These are phyloP conservation scores for Periophthalmodon schlosseri DNA, from an alignment of 2,113 vertebrate species.

Conservation along the genomic window DNA sequence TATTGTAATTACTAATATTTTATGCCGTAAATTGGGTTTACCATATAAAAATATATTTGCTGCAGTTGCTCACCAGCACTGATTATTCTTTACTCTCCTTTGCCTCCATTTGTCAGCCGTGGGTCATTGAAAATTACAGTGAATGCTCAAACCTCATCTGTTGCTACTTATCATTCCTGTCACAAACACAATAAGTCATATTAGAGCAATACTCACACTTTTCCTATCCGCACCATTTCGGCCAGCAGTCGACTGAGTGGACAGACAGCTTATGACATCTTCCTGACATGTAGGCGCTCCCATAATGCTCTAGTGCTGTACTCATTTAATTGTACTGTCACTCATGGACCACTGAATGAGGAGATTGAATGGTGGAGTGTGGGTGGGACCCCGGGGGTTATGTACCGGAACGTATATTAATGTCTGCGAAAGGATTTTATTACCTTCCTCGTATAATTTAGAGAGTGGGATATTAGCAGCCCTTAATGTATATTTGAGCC, in stretches of 20 bases:
- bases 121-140: slow-evolving; percentile 38
- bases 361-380: slow-evolving; percentile 18
- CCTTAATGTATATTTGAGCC: slow-evolving; percentile 29
- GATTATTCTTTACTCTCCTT: slow-evolving; percentile 13
- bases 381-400: slow-evolving; percentile 16
- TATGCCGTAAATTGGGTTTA: neutral
- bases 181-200: slow-evolving; percentile 29
- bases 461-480: slow-evolving; percentile 1
- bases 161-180: slow-evolving; percentile 48
- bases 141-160: slow-evolving; percentile 39
- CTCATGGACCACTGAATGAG: slow-evolving; percentile 39
- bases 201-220: neutral
- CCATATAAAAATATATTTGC: neutral
- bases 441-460: slow-evolving; percentile 32
- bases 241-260: slow-evolving; percentile 25
- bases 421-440: neutral
- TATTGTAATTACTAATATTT: too few relatives aligned
- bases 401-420: slow-evolving; percentile 20
- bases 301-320: slow-evolving; percentile 51
- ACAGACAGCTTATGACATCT: slow-evolving; percentile 53
- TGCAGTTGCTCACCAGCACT: neutral
- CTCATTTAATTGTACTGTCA: slow-evolving; percentile 63
- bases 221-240: slow-evolving; percentile 7
- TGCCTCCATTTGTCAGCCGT: slow-evolving; percentile 23
- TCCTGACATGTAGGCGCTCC: slow-evolving; percentile 49